These are phyloP conservation scores for Varecia variegata DNA, from an alignment of 2,797 vertebrate genomes.

Conservation along the genomic window DNA sequence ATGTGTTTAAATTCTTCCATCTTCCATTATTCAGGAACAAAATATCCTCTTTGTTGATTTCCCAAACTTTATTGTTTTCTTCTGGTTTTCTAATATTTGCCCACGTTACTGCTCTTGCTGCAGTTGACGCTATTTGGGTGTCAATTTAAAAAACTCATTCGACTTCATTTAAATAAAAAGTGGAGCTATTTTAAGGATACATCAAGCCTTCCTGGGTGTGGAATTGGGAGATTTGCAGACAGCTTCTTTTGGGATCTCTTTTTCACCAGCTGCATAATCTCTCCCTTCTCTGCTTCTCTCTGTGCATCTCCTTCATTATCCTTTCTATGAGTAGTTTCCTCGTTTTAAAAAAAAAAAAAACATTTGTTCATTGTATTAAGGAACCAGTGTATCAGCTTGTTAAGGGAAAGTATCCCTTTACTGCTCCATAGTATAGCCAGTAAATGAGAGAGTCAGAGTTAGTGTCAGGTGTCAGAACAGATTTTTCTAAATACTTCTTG, in stretches of 20 bases:
- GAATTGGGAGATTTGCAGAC: not conserved
- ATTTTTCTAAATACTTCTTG: not conserved
- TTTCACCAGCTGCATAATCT: not conserved
- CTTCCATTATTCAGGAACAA: not conserved
- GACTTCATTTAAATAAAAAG: not conserved
- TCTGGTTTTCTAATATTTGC: not conserved
- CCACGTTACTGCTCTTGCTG: not conserved
- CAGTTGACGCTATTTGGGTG: not conserved
- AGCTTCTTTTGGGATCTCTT: not conserved
- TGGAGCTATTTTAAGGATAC: not conserved
- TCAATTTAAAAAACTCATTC: not conserved
- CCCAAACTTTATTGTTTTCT: not conserved
- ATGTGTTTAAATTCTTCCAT: slow-evolving; percentile 9
- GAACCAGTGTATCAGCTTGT: not conserved
- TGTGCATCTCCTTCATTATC: not conserved
- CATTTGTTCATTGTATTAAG: not conserved
- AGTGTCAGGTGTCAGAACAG: not conserved
- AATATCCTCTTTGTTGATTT: not conserved
- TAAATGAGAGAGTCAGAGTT: not conserved
- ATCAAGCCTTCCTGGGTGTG: not conserved
- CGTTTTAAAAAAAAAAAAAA: not conserved
- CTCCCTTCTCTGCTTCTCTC: not conserved
- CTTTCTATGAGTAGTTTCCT: not conserved
- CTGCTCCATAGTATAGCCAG: not conserved
- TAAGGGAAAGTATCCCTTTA: not conserved